Evolutionary conservation across 2,113 vertebrate species (phyloP).

Genomic region (Mandrillus leucophaeus): DNA sequence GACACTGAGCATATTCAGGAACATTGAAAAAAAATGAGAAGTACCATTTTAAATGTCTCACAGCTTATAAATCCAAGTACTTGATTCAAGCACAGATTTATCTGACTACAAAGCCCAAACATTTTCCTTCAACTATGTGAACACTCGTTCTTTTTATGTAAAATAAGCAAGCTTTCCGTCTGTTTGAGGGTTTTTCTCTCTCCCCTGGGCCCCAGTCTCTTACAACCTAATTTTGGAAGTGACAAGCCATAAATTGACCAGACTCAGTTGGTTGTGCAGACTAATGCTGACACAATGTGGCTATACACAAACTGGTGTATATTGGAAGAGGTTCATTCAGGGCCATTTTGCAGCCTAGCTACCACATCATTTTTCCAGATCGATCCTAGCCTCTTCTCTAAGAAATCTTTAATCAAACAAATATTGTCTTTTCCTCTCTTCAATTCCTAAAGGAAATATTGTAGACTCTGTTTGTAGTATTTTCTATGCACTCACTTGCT

Average conservation of each 20-base stretch:
- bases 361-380: neutral
- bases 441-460: neutral
- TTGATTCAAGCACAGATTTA: neutral
- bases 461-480: neutral
- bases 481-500: neutral
- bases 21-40: neutral
- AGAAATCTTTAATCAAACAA: neutral
- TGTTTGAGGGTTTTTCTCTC: neutral
- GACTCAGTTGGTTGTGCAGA: neutral
- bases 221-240: neutral
- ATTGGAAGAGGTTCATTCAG: neutral
- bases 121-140: neutral
- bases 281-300: neutral
- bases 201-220: neutral
- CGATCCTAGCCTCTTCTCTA: neutral
- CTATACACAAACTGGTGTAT: neutral
- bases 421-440: neutral
- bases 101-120: neutral
- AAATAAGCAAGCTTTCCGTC: neutral
- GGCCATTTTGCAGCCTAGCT: neutral
- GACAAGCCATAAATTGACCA: neutral
- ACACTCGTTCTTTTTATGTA: neutral
- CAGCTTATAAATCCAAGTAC: neutral
- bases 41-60: neutral
- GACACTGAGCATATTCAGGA: neutral